Base-by-base conservation (phyloP, 64 coral and sea anemone genomes). In the Montipora capricornis region DNA sequence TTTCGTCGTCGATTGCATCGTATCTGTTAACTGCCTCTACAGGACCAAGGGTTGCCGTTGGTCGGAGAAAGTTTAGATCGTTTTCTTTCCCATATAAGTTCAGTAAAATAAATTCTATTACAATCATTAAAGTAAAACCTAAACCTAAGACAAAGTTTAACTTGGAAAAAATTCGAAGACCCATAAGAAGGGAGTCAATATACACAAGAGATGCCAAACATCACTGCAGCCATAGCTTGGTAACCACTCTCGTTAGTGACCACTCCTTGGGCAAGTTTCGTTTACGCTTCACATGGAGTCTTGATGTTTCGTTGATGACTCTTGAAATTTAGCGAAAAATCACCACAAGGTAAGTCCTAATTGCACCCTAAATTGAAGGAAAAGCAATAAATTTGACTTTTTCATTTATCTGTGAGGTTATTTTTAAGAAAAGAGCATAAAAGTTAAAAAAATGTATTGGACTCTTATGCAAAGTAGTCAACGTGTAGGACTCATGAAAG, bases 281-380 rank as follows among this genome's bases (percentile, higher is more conserved):
- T 86, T 86, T 73, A 86, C 62, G 66, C 82, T 86, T 86, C 82
- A 86, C 82, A 86, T 86, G 82, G 82, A 86, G 82, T 86, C 62
- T 13, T 86, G 82, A 86, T 20, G 82, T 6, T 86, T 86, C 44
- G 44, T 44, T 64, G 44, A 71, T 70, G 24, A 73, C 45, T 24
- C 0, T n/a, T 13, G 2, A 5, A 86, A 86, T 86, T 86, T 86
- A 10, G 62, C 17, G 7, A 86, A 86, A 86, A 86, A 71, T 86
- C 47, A 49, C 7, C 82, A 10, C 17, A 71, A 86, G 82, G 64
- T 86, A 86, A 73, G 64, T 8, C 47, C 37, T 11, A 49, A 51
- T 73, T n/a, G 4, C 62, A 11, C 10, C 17, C 17, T 13, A 51
- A 71, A 86, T 2, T 7, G 5, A 0, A 73, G 0, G 0, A 71